Evolutionary conservation across 2,888 invertebrate species (phyloP).

Genomic region (Drosophila emarginata): DNA sequence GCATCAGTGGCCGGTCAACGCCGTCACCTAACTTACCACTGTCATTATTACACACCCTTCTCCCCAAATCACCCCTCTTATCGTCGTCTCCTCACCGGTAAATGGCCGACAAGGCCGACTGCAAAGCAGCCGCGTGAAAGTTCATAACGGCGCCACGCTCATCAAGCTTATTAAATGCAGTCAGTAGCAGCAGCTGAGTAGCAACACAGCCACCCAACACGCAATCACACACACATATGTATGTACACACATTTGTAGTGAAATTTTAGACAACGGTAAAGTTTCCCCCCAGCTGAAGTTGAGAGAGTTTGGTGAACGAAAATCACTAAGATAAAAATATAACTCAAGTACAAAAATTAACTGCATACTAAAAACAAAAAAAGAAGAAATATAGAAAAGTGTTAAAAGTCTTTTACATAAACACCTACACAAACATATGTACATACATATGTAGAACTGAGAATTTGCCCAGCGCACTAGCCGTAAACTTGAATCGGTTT

Average conservation of each 20-base stretch:
- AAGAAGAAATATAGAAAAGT: too few relatives aligned
- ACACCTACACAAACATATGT: too few relatives aligned
- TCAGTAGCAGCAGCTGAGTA: background rate
- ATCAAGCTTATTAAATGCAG: slow-evolving; percentile 8
- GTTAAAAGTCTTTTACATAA: too few relatives aligned
- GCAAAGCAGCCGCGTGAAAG: slow-evolving; percentile 38
- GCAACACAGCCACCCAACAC: slow-evolving; percentile 13
- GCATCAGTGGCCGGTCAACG: slow-evolving; percentile 25
- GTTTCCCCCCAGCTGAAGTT: background rate
- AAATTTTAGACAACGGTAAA: background rate
- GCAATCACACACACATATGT: background rate
- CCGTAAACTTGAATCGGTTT: too few relatives aligned
- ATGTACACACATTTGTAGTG: background rate
- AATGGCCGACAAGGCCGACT: slow-evolving; percentile 39
- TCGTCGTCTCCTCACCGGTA: slow-evolving; percentile 27
- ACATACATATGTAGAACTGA: background rate
- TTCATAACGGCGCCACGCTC: slow-evolving; percentile 12
- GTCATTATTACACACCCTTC: background rate
- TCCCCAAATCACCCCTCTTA: background rate
- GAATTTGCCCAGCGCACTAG: too few relatives aligned
- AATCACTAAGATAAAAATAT: too few relatives aligned
- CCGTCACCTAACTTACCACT: background rate
- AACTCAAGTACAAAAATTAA: background rate
- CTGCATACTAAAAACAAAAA: background rate
- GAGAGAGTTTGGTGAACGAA: too few relatives aligned